Percentiles rank a stretch among this genome's conserved stretches.
These are phyloP conservation scores for Promerops cafer DNA, from an alignment of 2,113 vertebrate genomes.

Conservation along the genomic window DNA sequence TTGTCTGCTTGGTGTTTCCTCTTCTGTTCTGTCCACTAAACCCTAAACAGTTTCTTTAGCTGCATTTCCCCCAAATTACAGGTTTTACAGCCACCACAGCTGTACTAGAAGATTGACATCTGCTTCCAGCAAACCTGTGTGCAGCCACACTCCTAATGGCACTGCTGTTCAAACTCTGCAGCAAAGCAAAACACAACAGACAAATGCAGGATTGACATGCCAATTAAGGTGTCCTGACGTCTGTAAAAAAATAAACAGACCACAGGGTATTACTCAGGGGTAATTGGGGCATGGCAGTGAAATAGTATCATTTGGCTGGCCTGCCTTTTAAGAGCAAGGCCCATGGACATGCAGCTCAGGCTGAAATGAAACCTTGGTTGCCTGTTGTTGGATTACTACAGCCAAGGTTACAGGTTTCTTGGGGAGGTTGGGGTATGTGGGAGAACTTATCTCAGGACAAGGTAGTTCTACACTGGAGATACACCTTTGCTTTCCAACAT, in stretches of 20 bases:
- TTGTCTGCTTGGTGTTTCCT: background rate
- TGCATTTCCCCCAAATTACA: background rate
- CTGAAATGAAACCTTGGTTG: background rate
- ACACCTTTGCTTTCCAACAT: background rate
- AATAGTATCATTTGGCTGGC: background rate
- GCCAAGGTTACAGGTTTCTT: no score
- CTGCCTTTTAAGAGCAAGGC: background rate
- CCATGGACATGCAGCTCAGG: fast-evolving
- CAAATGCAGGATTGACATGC: background rate
- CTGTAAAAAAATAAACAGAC: background rate
- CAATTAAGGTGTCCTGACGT: background rate
- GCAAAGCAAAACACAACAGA: background rate
- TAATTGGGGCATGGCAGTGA: background rate
- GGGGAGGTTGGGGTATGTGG: background rate
- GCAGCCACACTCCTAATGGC: background rate
- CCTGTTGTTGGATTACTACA: background rate
- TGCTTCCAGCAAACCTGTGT: background rate
- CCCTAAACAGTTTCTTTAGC: background rate
- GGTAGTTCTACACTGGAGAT: background rate
- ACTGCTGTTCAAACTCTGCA: background rate
- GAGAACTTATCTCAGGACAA: background rate
- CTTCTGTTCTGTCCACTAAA: background rate
- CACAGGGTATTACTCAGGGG: background rate
- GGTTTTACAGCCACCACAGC: background rate
- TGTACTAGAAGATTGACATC: background rate